Percentiles rank a stretch among this genome's conserved stretches.
phyloP scores from a whole-genome alignment of 2,888 invertebrate genomes.

The Drosophila meridiana region DNA sequence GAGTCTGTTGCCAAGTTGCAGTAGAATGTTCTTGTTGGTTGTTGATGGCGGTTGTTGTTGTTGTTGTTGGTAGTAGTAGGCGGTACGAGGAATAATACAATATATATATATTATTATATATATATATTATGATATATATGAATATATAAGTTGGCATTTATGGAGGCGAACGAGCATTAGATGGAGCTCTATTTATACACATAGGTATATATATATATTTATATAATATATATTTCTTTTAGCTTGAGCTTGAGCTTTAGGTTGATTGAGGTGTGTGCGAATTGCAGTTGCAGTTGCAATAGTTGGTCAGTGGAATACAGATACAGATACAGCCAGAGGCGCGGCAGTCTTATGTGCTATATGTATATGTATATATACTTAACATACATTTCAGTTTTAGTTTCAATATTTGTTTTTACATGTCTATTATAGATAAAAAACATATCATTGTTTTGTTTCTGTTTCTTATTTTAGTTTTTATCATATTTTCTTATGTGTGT shows the following conservation, averaged over 20 bases:
- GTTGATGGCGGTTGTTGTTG: slow-evolving; percentile 37
- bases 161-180: slow-evolving; percentile 47
- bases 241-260: slow-evolving; percentile 49
- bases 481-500: background rate
- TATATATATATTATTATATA: slow-evolving; percentile 26
- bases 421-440: slow-evolving; percentile 54
- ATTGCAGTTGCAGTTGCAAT: slow-evolving; percentile 63
- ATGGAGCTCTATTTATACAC: slow-evolving; percentile 19
- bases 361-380: slow-evolving; percentile 52
- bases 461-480: background rate
- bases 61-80: slow-evolving; percentile 57
- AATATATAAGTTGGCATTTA: slow-evolving; percentile 42
- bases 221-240: background rate
- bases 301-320: slow-evolving; percentile 70
- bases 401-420: slow-evolving; percentile 57
- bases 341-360: slow-evolving; percentile 64
- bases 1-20: slow-evolving; percentile 67
- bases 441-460: slow-evolving; percentile 43
- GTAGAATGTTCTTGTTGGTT: slow-evolving; percentile 50
- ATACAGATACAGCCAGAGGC: slow-evolving; percentile 45
- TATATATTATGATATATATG: slow-evolving; percentile 29
- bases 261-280: slow-evolving; percentile 66
- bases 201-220: background rate
- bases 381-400: slow-evolving; percentile 60
- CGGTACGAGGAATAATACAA: slow-evolving; percentile 61